Evolutionary conservation across 2,797 vertebrate genomes (phyloP), one percentile per base, ranked within the genome.

Genomic region (Peromyscus aztecus): DNA sequence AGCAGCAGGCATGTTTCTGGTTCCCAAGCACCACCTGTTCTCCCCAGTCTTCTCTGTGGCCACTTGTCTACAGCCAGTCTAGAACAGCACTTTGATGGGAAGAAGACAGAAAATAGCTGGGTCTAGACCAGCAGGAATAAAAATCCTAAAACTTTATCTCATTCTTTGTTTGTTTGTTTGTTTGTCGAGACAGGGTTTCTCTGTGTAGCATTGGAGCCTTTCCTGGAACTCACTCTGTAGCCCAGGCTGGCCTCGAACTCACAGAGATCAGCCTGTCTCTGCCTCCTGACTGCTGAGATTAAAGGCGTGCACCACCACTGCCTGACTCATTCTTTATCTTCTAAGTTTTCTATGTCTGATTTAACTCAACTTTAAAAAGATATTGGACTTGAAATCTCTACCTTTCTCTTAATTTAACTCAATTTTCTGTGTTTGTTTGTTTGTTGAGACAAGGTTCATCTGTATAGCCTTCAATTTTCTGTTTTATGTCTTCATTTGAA

Each of bases 351-450:
- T 31, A 10, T 57, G 91, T 92, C 91, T 96, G 55, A 67, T 73
- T 93, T 91, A 93, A 86, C 88, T 88, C 49, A 29, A 65, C 24
- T 88, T 78, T 81, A 57, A 65, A 86, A 94, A 37, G 23, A 59
- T 4, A 55, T 59, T 89, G 55, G 89, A 55, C n/a, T 89, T 27
- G 40, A 89, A 96, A 91, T 27, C 29, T 49, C 93, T 91, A 69
- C 24, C 13, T 52, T 93, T 94, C 40, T 80, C 69, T 93, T 89
- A 55, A 93, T 75, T 89, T 57, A 91, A 55, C n/a, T 75, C n/a
- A 83, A 46, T 43, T 93, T 37, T n/a, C 16, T 73, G 21, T 73
- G 11, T 40, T 37, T 37, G 69, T 71, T 37, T 37, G 8, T 73
- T 4, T 73, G 37, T 73, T 73, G n/a, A 73, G 21, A 23, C 37